Evolutionary conservation across 2,797 vertebrate genomes (phyloP).

Genomic region (Prionace glauca): DNA sequence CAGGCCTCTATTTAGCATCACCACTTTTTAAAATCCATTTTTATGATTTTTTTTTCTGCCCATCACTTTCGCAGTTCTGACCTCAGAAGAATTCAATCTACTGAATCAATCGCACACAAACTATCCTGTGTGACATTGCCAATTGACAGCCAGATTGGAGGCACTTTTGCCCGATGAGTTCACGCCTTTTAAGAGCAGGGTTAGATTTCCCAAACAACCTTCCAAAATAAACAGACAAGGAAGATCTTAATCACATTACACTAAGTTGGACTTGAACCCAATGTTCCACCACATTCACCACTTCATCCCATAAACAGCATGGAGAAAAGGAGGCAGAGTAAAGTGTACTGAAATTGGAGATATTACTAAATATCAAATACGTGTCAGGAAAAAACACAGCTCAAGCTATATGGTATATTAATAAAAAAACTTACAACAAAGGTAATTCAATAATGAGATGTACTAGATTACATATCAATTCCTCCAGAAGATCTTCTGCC

Average conservation of each 20-base stretch:
- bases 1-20: background rate
- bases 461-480: slow-evolving; percentile 84
- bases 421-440: slow-evolving; percentile 72
- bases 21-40: background rate
- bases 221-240: background rate
- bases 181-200: background rate
- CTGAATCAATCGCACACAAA: background rate
- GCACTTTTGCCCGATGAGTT: background rate
- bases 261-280: background rate
- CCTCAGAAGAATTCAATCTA: background rate
- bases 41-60: background rate
- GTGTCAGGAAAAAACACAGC: background rate
- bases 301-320: background rate
- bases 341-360: background rate
- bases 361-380: background rate
- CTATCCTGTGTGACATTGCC: background rate
- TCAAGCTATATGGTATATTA: background rate
- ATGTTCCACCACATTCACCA: background rate
- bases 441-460: slow-evolving; percentile 92
- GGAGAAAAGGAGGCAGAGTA: background rate
- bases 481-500: slow-evolving; percentile 85
- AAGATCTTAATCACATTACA: background rate
- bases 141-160: background rate
- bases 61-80: background rate
- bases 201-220: background rate